Evolutionary conservation across 1,140 invertebrate species (phyloP).

Genomic region (Bactericera cockerelli): DNA sequence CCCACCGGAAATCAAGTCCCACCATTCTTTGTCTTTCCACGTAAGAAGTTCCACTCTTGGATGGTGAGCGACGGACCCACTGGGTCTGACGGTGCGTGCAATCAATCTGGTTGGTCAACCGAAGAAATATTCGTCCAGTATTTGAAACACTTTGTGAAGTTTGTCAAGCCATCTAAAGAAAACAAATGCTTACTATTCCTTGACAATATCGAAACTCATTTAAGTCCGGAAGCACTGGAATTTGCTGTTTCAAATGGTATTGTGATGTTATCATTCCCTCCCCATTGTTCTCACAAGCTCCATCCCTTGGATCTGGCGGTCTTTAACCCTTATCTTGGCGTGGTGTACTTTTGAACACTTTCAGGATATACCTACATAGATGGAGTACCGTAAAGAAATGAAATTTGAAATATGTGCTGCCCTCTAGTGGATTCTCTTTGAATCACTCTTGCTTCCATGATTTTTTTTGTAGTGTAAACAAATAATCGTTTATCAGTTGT

Average conservation of each 20-base stretch:
- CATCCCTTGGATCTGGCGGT: conserved; percentile 22
- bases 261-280: conserved; percentile 24
- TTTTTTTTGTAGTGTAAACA: neutral
- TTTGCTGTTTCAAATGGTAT: conserved; percentile 22
- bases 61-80: conserved; percentile 29
- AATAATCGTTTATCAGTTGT: neutral
- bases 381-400: neutral
- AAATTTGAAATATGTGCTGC: neutral
- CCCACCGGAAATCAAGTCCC: conserved; percentile 30
- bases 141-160: conserved; percentile 26
- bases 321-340: neutral
- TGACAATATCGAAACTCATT: conserved; percentile 28
- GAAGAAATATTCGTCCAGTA: conserved; percentile 22
- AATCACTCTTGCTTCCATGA: neutral
- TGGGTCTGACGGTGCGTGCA: conserved; percentile 27
- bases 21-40: conserved; percentile 30
- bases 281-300: conserved; percentile 24
- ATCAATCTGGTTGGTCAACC: conserved; percentile 26
- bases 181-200: conserved; percentile 26
- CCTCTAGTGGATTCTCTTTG: neutral
- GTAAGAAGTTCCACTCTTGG: conserved; percentile 27
- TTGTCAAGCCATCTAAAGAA: conserved; percentile 20
- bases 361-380: neutral
- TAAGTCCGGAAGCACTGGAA: conserved; percentile 19
- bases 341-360: neutral